A percentile compares a stretch with the other conserved stretches of the same genome.
These are phyloP conservation scores for Dufourea novaeangliae DNA, from an alignment of 1,140 invertebrate genomes.

Conservation along the genomic window DNA sequence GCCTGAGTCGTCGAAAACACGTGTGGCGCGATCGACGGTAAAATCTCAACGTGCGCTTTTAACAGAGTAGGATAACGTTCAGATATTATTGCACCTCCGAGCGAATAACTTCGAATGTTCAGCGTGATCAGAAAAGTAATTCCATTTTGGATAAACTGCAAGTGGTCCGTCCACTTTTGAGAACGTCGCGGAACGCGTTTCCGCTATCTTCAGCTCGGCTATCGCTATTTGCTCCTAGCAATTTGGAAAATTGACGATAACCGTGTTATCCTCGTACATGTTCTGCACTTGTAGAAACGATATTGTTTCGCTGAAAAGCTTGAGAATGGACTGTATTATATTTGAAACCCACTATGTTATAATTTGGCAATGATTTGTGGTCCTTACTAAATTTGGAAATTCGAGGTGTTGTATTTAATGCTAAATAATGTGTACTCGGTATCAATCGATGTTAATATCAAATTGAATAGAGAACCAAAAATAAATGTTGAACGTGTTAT, in stretches of 20 bases:
- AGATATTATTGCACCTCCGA: too few species aligned
- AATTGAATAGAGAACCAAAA: too few species aligned
- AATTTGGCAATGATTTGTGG: neutral
- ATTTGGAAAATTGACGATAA: conserved; percentile 39
- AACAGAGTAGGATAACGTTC: neutral
- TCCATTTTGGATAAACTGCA: neutral
- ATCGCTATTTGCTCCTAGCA: neutral
- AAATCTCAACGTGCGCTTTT: neutral
- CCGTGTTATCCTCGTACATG: neutral
- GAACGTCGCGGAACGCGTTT: neutral
- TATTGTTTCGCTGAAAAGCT: neutral
- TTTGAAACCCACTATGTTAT: too few species aligned
- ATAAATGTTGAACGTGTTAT: too few species aligned
- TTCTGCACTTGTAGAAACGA: neutral
- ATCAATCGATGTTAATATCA: too few species aligned
- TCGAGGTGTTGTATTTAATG: too few species aligned
- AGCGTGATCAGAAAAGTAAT: conserved; percentile 6
- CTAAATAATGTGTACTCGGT: too few species aligned
- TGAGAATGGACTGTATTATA: neutral
- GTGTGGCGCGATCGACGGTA: neutral
- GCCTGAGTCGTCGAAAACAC: too few species aligned
- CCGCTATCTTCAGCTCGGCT: neutral
- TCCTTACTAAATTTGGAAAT: neutral
- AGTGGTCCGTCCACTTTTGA: neutral
- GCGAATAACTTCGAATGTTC: neutral